Base-by-base conservation (phyloP, 2,797 vertebrate genomes). In the Coilia nasus region DNA sequence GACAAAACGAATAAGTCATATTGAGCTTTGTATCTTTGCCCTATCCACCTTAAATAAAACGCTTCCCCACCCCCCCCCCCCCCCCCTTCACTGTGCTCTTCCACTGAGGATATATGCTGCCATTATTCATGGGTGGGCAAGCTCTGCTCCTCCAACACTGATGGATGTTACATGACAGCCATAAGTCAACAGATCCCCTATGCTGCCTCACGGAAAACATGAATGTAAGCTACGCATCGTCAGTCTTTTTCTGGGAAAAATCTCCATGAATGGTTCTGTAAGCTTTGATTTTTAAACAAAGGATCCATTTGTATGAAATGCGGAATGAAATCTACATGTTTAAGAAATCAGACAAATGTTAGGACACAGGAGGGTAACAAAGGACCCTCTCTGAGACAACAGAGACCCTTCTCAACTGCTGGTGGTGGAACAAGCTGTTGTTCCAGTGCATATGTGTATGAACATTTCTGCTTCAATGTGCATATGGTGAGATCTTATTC, bases 101-200 rank as follows among this genome's bases (percentile, higher is more conserved):
- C 83, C 86, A 85, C 82, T 83, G 84, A 35, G 14, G 54, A 23
- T 46, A 87, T 41, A 54, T 81, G 85, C 83, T 83, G 85, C 82
- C 82, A 88, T 86, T 83, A 81, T 75, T 88, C 88, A 83, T 84
- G 83, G 88, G 86, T 3, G 50, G 81, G 80, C 71, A 17, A 44
- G 9, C 86, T 83, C 83, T 54, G 50, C 50, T 54, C 50, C 82
- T 85, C 81, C 83, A 31, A 87, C 87, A 84, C 84, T 86, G 85
- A 87, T 64, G 88, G 80, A 47, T 86, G 78, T 80, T 59, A 84
- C 86, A 84, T 54, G 84, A 86, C 56, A 60, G 86, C 83, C 59
- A 81, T 78, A 12, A 35, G 28, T 84, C 84, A 87, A 60, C 46
- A 82, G 7, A 25, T 57, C 44, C 83, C 83, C 84, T 88, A 86